Evolutionary conservation across 2,113 vertebrate genomes (phyloP), one percentile per base, ranked within the genome.

Genomic region (Dolichallabes microphthalmus): DNA sequence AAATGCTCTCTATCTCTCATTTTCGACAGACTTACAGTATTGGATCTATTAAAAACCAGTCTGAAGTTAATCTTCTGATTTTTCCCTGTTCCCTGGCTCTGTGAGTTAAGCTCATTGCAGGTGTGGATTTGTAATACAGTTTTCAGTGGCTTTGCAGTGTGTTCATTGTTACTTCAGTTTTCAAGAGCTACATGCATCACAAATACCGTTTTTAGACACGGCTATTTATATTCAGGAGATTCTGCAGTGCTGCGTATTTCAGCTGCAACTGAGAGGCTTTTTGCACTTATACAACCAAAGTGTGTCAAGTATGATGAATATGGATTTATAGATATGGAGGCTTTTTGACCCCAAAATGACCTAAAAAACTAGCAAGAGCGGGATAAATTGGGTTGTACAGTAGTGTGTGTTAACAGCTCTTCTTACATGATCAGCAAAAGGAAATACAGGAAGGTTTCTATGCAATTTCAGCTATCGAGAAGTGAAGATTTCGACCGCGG

Each of bases 181-280:
- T 88, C 90, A 75, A 89, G 78, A 90, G 91, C 90, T 86, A 84
- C 87, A 88, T 80, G 82, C 74, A 88, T 90, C 86, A 86, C 73
- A 82, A 90, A 82, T 39, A 64, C 82, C 84, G 76, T 90, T 93
- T 90, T 86, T 85, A 91, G 87, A 88, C 80, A 82, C 22, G 82
- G 88, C 91, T 94, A 94, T 94, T 94, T 94, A 92, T 94, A 94
- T 92, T 79, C 6, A 63, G 61, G 52, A 85, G 81, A 87, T 88
- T 93, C 91, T 93, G 92, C 92, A 91, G 91, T 88, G 83, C 90
- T 17, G 80, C 91, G 88, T 84, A 88, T 87, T 83, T 86, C 79
- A 88, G 88, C 89, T 7, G 82, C 79, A 61, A 90, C 86, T 69
- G 91, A 83, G 27, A 90, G 20, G 88, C 89, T 92, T 86, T 68